Evolutionary conservation across 2,888 invertebrate species (phyloP), one percentile per base, ranked within the genome.

Genomic region (Seladonia tumulorum): DNA sequence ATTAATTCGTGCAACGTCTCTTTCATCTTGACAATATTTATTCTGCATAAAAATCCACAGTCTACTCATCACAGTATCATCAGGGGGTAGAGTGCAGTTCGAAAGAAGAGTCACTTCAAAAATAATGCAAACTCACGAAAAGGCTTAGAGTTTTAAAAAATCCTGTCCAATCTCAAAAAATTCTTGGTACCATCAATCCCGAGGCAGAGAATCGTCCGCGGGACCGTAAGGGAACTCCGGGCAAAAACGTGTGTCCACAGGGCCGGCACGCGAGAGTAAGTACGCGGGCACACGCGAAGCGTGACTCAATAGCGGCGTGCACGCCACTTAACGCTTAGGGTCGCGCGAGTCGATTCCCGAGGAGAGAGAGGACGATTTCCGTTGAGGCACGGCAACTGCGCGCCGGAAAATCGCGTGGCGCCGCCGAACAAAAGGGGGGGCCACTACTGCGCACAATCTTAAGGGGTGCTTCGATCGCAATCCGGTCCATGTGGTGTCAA

Each of bases 321-420:
- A 87, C 88, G 87, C 87, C 86, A 90, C 84, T 89, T 90, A 90
- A 89, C 83, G 86, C 79, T 83, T 86, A 84, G 83, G 87, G 71
- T 81, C 79, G 78, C 79, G 66, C 53, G 66, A 79, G 39, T 68
- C 82, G 72, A 87, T 84, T 87, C 87, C 25, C 76, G 60, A 29
- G 76, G 53, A 53, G 49, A 49, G 49, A 49, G 49, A 47, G 49
- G 25, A 72, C 84, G 77, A 74, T 72, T 78, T 78, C 39, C 73
- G 68, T 53, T 68, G 29, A 47, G 68, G 66, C 49, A 74, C 83
- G 68, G 47, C 78, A 60, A 83, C 78, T 84, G 84, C 76, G 80
- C 85, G 80, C 66, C 71, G 72, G 29, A 29, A 60, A 77, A 49
- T 76, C 70, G 42, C 74, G 72, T 79, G 83, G 57, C 78, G 75